Conservation (phyloP, 2,797 vertebrate species). For the Scarus forsteni region DNA sequence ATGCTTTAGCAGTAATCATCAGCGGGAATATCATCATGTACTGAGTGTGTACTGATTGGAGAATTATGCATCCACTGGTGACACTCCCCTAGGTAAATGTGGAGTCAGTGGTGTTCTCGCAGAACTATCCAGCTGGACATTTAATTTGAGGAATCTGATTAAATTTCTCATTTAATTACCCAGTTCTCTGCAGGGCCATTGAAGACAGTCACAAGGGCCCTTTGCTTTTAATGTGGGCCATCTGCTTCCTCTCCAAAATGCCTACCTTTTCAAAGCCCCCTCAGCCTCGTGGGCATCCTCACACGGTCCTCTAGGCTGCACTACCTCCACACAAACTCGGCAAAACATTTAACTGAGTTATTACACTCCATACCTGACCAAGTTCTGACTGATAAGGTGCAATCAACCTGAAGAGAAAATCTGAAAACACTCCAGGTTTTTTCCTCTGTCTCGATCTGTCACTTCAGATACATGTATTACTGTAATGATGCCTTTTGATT, state of each 20-base stretch:
- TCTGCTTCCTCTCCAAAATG: constrained; percentile 86
- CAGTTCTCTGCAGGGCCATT: constrained; percentile 87
- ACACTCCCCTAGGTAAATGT: constrained; percentile 79
- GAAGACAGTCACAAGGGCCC: constrained; percentile 87
- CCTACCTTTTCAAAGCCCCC: constrained; percentile 78
- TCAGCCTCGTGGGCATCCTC: constrained; percentile 71
- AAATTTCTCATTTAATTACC: constrained; percentile 90
- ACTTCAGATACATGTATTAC: neutral
- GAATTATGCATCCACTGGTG: constrained; percentile 74
- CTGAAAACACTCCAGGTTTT: constrained; percentile 27
- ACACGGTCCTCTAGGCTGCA: constrained; percentile 61
- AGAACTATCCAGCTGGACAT: constrained; percentile 88
- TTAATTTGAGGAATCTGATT: constrained; percentile 91
- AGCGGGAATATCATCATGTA: constrained; percentile 79
- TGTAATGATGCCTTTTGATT: constrained; percentile 6
- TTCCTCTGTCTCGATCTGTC: constrained; percentile 21
- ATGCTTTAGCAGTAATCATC: constrained; percentile 86
- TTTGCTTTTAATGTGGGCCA: constrained; percentile 87
- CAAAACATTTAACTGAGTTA: constrained; percentile 39
- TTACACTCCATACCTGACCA: constrained; percentile 58
- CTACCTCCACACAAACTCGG: constrained; percentile 31
- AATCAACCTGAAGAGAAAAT: constrained; percentile 60
- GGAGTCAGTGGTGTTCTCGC: constrained; percentile 82
- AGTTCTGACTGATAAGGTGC: constrained; percentile 59
- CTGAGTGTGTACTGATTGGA: constrained; percentile 74